Percentiles rank a stretch among this genome's conserved stretches.
These are phyloP conservation scores for Parnassius mnemosyne DNA, from an alignment of 2,888 invertebrate genomes.

Conservation along the genomic window DNA sequence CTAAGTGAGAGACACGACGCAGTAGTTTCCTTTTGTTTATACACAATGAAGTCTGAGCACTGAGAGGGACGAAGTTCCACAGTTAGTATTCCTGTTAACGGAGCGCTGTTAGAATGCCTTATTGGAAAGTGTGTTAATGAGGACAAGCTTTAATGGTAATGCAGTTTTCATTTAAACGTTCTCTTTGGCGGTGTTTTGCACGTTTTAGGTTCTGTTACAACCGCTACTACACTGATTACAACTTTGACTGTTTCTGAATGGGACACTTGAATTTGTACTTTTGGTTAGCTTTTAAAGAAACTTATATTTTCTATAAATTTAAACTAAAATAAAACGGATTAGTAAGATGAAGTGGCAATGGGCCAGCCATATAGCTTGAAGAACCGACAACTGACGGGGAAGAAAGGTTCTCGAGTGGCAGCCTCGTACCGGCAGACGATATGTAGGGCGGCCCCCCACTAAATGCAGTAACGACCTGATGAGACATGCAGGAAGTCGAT, in stretches of 20 bases:
- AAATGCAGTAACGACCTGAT: no score
- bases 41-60: slow-evolving; percentile 53
- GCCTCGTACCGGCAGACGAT: no score
- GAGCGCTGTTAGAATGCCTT: slow-evolving; percentile 35
- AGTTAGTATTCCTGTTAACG: slow-evolving; percentile 44
- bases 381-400: no score
- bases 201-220: background rate
- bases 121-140: slow-evolving; percentile 30
- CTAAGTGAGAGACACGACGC: slow-evolving; percentile 33
- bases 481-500: no score
- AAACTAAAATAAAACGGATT: no score
- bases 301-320: no score
- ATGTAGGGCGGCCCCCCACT: no score
- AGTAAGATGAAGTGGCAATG: no score
- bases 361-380: no score
- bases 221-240: background rate
- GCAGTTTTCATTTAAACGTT: slow-evolving; percentile 5
- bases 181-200: slow-evolving; percentile 5
- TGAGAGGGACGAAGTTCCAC: slow-evolving; percentile 43
- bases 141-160: slow-evolving; percentile 23
- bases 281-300: background rate
- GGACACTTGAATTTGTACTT: background rate
- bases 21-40: slow-evolving; percentile 45
- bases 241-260: no score
- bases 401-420: no score